Evolutionary conservation across 2,113 vertebrate species (phyloP).

Genomic region (Urocitellus parryii): DNA sequence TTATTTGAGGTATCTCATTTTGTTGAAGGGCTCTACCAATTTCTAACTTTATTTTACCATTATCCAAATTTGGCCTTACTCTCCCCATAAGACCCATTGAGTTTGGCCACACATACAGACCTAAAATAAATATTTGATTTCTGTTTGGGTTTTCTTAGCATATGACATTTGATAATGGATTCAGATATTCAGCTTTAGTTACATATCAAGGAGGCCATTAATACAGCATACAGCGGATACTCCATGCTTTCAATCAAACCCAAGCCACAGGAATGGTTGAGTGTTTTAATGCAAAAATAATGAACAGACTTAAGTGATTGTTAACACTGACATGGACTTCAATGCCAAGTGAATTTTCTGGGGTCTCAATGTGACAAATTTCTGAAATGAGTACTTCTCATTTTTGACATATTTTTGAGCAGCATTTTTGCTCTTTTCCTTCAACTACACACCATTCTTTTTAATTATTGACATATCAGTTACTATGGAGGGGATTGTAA

Average conservation of each 20-base stretch:
- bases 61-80: no score
- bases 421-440: not conserved
- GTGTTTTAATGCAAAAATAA: not conserved
- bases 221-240: not conserved
- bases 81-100: not conserved
- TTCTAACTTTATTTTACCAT: not conserved
- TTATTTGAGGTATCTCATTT: not conserved
- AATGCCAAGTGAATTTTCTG: not conserved
- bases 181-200: not conserved
- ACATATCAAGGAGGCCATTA: not conserved
- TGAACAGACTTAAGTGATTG: not conserved
- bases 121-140: not conserved
- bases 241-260: rapidly evolving
- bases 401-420: not conserved
- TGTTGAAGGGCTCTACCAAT: not conserved
- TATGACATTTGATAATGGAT: not conserved
- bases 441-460: not conserved
- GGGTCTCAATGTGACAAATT: not conserved
- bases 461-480: not conserved
- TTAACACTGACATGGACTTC: not conserved
- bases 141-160: not conserved
- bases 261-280: not conserved
- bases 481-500: not conserved
- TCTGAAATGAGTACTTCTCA: no score
- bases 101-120: not conserved